These are phyloP conservation scores for Choristoneura fumiferana DNA, from an alignment of 1,140 invertebrate genomes.

Conservation along the genomic window DNA sequence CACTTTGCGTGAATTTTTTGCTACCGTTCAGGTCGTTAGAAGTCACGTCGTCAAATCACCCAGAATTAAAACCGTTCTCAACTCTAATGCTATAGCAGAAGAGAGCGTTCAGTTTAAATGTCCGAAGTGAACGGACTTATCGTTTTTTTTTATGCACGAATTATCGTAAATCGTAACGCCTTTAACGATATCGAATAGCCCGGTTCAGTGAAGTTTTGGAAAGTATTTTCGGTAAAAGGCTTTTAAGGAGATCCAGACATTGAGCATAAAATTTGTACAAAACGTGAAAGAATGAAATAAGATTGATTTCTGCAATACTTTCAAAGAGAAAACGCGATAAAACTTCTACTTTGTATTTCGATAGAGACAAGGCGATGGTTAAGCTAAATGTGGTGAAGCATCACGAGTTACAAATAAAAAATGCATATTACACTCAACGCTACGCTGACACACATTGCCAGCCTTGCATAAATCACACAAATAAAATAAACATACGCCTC, in stretches of 20 bases:
- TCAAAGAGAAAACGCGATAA: background rate
- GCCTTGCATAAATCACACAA: slow-evolving; percentile 11
- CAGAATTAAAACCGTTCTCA: background rate
- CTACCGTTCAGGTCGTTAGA: background rate
- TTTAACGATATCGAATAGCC: slow-evolving; percentile 10
- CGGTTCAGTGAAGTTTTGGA: background rate
- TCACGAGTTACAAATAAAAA: slow-evolving; percentile 3
- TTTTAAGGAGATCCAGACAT: background rate
- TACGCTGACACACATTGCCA: background rate
- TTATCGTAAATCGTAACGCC: slow-evolving; percentile 16
- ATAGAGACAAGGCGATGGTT: no score
- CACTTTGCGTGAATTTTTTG: slow-evolving; percentile 3
- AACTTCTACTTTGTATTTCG: no score
- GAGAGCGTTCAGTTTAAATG: background rate
- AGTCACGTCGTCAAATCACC: no score
- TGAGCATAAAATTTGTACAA: background rate
- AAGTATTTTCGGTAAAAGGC: slow-evolving; percentile 10
- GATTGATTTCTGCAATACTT: background rate
- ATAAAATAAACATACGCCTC: background rate
- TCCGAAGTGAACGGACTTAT: background rate
- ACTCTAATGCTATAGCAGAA: background rate
- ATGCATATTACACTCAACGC: background rate
- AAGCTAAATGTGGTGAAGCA: no score
- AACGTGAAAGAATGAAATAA: background rate
- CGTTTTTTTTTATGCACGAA: slow-evolving; percentile 14